phyloP scores from a whole-genome alignment of 53 echinoderm and acorn worm species.

The Holothuria scabra region DNA sequence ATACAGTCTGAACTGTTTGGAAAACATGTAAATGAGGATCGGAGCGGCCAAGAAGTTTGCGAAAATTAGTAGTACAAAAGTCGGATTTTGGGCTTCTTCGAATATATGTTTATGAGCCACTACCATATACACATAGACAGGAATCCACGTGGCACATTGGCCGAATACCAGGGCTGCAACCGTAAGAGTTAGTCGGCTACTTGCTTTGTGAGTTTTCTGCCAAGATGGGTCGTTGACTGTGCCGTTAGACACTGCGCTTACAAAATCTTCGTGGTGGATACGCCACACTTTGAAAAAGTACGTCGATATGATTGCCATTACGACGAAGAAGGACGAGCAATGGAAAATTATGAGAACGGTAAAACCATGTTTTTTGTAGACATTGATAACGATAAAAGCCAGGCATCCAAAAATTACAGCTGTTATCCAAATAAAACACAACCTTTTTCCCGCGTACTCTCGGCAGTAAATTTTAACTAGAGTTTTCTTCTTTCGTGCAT shows the following conservation, averaged over 20 bases:
- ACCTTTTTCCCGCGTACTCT: not conserved
- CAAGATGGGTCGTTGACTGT: conserved; percentile 14
- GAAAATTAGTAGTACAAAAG: not conserved
- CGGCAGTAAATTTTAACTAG: conserved; percentile 23
- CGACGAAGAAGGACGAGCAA: not conserved
- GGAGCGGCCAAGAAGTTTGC: conserved; percentile 1
- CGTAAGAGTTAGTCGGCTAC: conserved; percentile 11
- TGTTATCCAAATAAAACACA: not conserved
- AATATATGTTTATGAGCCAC: not conserved
- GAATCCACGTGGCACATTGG: not conserved
- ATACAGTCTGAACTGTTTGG: conserved; percentile 12
- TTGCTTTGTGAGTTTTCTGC: conserved; percentile 2
- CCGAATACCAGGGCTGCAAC: conserved; percentile 17
- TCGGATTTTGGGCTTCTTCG: not conserved
- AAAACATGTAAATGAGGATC: not conserved
- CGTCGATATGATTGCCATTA: not conserved
- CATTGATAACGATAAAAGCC: not conserved
- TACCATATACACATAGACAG: not conserved
- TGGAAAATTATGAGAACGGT: not conserved
- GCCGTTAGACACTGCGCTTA: not conserved
- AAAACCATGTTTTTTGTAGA: not conserved
- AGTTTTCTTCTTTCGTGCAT: conserved; percentile 23
- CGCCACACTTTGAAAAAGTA: not conserved
- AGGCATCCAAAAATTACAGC: not conserved
- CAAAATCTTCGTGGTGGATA: not conserved